phyloP scores from a whole-genome alignment of 1,140 invertebrate species.

The Ericerus pela region DNA sequence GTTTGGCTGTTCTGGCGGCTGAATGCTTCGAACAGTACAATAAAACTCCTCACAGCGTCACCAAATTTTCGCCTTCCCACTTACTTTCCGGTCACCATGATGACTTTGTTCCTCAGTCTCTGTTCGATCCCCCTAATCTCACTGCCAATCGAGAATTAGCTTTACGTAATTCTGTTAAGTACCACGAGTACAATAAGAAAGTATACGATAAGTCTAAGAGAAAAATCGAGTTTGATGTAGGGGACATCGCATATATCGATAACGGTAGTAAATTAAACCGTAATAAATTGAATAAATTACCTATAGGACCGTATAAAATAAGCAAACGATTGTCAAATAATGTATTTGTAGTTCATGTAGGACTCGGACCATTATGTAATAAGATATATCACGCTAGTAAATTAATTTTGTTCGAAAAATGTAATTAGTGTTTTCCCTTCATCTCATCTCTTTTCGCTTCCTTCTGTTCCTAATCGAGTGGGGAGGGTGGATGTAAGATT shows the following conservation, averaged over 20 bases:
- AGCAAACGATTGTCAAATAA: no score
- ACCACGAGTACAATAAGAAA: slow-evolving; percentile 3
- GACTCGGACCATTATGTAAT: no score
- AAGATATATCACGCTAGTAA: no score
- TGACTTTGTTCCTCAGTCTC: slow-evolving; percentile 11
- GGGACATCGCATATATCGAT: slow-evolving; percentile 12
- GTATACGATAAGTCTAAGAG: neutral
- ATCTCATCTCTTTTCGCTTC: no score
- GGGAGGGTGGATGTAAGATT: no score
- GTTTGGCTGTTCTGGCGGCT: slow-evolving; percentile 2
- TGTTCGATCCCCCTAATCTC: no score
- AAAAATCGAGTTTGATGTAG: neutral
- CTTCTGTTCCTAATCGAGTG: no score
- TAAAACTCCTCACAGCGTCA: no score
- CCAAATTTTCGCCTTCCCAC: no score
- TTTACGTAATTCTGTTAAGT: neutral
- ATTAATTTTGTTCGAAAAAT: no score
- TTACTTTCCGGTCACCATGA: slow-evolving; percentile 4
- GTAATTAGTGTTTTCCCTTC: no score
- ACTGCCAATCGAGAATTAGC: slow-evolving; percentile 3
- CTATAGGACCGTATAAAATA: slow-evolving; percentile 13
- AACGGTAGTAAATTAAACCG: slow-evolving; percentile 20
- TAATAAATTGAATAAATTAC: slow-evolving; percentile 20
- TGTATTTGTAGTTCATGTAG: no score
- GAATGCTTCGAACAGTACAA: slow-evolving; percentile 1